A percentile compares a stretch with the other conserved stretches of the same genome.
These are phyloP conservation scores for Melanotaenia duboulayi DNA, from an alignment of 2,113 vertebrate genomes.

Conservation along the genomic window DNA sequence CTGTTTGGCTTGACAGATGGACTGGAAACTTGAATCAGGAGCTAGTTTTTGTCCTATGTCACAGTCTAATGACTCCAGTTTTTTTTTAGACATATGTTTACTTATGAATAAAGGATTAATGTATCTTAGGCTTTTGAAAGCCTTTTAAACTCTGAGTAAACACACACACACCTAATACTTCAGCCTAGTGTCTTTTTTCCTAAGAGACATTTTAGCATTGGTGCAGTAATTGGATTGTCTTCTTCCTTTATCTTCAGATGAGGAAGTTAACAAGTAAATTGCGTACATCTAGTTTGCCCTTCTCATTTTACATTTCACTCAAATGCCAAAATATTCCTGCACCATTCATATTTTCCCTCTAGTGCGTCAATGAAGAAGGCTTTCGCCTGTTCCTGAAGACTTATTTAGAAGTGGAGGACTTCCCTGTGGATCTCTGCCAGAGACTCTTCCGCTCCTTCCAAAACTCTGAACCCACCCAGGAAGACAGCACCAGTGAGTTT, in stretches of 20 bases:
- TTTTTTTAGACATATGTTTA: neutral
- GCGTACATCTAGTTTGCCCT: neutral
- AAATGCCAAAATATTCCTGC: neutral
- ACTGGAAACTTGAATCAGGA: conserved; percentile 16
- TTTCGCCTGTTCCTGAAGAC: conserved; percentile 88
- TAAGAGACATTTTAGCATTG: neutral
- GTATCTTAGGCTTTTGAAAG: conserved; percentile 2
- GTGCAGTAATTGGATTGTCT: neutral
- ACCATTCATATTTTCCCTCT: conserved; percentile 13
- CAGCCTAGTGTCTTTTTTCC: neutral
- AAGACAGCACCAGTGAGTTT: conserved; percentile 72
- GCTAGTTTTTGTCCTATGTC: neutral
- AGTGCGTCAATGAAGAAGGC: conserved; percentile 88
- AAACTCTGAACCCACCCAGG: conserved; percentile 71
- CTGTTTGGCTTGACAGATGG: conserved; percentile 37
- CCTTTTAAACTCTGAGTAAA: neutral
- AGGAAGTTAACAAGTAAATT: conserved; percentile 13
- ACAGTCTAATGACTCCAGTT: neutral
- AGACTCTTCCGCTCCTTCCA: conserved; percentile 90
- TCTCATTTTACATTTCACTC: neutral
- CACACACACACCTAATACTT: neutral
- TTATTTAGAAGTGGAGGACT: conserved; percentile 86
- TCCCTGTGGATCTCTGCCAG: conserved; percentile 84
- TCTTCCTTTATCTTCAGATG: conserved; percentile 29
- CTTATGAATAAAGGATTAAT: conserved; percentile 14